phyloP scores from a whole-genome alignment of 2,888 invertebrate species.

The Dasysyrphus albostriatus region DNA sequence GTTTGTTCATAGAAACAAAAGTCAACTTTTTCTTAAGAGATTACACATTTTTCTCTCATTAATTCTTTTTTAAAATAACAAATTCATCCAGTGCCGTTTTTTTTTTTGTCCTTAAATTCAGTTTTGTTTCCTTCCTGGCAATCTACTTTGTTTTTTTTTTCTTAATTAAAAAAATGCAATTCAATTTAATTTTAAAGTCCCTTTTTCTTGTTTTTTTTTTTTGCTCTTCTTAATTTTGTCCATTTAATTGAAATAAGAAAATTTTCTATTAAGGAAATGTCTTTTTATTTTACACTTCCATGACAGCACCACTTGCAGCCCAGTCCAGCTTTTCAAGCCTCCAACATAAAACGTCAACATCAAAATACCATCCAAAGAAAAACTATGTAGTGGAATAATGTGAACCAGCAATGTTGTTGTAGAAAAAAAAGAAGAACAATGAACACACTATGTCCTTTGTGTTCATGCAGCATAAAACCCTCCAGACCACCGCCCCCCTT shows the following conservation, averaged over 20 bases:
- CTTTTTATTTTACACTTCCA: constrained; percentile 52
- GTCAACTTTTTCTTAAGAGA: neutral
- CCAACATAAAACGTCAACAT: constrained; percentile 39
- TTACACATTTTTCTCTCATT: neutral
- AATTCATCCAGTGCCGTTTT: neutral
- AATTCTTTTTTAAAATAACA: neutral
- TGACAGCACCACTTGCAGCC: constrained; percentile 36
- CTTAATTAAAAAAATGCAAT: constrained; percentile 34
- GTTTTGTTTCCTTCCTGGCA: neutral
- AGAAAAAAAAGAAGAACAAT: constrained; percentile 28
- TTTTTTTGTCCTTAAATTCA: neutral
- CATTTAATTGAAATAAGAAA: constrained; percentile 52
- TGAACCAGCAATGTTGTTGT: neutral
- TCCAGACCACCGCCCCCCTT: neutral
- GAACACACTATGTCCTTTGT: constrained; percentile 35
- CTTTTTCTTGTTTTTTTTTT: neutral
- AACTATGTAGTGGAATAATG: constrained; percentile 45
- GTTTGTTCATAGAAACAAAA: no score
- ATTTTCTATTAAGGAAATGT: constrained; percentile 67
- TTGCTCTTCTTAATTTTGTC: constrained; percentile 1
- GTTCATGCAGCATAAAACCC: neutral
- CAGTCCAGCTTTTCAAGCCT: neutral
- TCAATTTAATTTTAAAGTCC: constrained; percentile 62
- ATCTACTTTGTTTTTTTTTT: constrained; percentile 18
- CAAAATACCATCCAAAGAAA: constrained; percentile 41